A percentile compares a stretch with the other conserved stretches of the same genome.
Conservation (phyloP, 1,140 invertebrate genomes). For the Camponotus pennsylvanicus region DNA sequence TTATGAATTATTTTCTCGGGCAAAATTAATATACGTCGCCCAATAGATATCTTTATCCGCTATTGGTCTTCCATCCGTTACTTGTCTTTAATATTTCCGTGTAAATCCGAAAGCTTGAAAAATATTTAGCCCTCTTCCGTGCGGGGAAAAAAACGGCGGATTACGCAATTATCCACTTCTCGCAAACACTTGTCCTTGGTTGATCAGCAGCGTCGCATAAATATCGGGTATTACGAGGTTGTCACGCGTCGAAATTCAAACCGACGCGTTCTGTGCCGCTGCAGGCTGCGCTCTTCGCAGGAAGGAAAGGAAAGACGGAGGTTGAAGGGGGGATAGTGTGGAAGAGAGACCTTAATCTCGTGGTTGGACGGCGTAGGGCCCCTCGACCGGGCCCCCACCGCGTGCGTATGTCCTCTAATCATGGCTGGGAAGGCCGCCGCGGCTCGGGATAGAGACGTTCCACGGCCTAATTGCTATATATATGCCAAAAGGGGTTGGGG, state of each 20-base stretch:
- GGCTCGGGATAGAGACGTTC: conserved; percentile 81
- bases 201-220: conserved; percentile 55
- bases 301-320: background rate
- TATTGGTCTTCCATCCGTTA: background rate
- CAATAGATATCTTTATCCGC: conserved; percentile 12
- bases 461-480: conserved; percentile 80
- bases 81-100: background rate
- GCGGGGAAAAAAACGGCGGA: background rate
- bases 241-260: conserved; percentile 55
- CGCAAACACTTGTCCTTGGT: conserved; percentile 45
- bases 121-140: background rate
- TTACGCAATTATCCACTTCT: conserved; percentile 55
- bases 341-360: conserved; percentile 71
- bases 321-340: conserved; percentile 49
- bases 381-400: conserved; percentile 60
- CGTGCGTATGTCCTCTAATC: conserved; percentile 80
- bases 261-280: conserved; percentile 34
- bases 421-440: conserved; percentile 76
- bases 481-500: conserved; percentile 71
- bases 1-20: conserved; percentile 24
- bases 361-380: conserved; percentile 55
- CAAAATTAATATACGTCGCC: background rate
- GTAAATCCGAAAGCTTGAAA: background rate
- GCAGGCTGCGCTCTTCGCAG: conserved; percentile 36
- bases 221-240: conserved; percentile 65